A percentile compares a stretch with the other conserved stretches of the same genome.
Evolutionary conservation across 2,888 invertebrate species (phyloP).

Genomic region (Dendrolimus houi): DNA sequence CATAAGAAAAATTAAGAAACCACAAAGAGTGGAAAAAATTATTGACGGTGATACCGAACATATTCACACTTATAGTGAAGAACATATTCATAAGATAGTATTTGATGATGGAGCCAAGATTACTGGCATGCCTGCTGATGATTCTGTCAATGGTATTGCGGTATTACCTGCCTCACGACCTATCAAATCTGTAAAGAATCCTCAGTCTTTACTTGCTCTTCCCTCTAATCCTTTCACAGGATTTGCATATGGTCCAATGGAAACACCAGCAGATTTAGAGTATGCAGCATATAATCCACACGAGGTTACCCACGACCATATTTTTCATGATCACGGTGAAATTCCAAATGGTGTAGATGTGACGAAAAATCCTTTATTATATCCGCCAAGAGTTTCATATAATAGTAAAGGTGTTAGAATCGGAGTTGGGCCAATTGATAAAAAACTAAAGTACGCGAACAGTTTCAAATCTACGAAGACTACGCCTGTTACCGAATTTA

Average conservation of each 20-base stretch:
- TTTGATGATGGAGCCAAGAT: conserved; percentile 44
- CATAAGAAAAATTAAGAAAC: conserved; percentile 60
- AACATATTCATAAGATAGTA: conserved; percentile 65
- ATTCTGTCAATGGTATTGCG: conserved; percentile 42
- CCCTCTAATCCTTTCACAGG: conserved; percentile 37
- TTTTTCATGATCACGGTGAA: conserved; percentile 70
- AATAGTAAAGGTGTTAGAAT: conserved; percentile 52
- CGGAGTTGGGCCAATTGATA: conserved; percentile 28
- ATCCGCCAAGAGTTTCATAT: conserved; percentile 53
- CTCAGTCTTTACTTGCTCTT: conserved; percentile 38
- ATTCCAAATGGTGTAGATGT: conserved; percentile 50
- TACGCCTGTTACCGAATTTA: conserved; percentile 35
- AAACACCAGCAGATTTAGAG: conserved; percentile 53
- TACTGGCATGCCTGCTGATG: conserved; percentile 20
- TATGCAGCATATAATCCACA: conserved; percentile 61
- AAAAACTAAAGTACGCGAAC: conserved; percentile 38
- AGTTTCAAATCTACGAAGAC: conserved; percentile 43
- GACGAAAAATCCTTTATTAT: conserved; percentile 40
- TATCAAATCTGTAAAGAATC: conserved; percentile 41
- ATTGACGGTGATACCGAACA: conserved; percentile 71
- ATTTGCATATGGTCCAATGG: conserved; percentile 43
- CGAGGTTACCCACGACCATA: conserved; percentile 70
- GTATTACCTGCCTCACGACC: conserved; percentile 34
- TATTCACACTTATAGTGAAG: conserved; percentile 70
- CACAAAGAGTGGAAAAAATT: conserved; percentile 69